Base-by-base conservation (phyloP, 1,140 invertebrate genomes). In the Hyles euphorbiae region DNA sequence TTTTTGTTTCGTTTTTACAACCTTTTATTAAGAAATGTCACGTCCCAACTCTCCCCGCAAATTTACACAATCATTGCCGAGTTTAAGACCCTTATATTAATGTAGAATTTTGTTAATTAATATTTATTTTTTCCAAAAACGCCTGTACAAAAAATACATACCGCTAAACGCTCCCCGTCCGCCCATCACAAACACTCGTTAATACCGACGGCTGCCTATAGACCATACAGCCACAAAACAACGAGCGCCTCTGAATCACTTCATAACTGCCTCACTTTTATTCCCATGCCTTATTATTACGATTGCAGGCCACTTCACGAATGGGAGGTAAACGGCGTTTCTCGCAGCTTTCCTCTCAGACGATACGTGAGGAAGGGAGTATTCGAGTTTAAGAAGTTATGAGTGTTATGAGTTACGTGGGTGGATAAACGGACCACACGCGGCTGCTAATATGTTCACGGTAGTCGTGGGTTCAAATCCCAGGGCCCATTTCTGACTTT, bases 161-260 rank as follows among this genome's bases (percentile, higher is more conserved):
- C 22, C 22, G 22, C 22, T 22, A 22, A 22, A 32, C 48, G 48
- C 48, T 50, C 22, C 22, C 22, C 22, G 22, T 50, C 7, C 48
- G 48, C 48, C 34, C 40, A 34, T 12, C 53, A 52, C 43, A 11
- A 12, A 56, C 53, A 57, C 45, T 45, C 49, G n/a, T 62, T 68
- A 65, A 70, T 72, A 65, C 53, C 54, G 56, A 34, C 61, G 60
- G 22, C 1, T 22, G 1, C 2, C 22, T 50, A 59, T 62, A 44
- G 55, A 48, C 56, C 57, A 71, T 68, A 63, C 71, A 72, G 67
- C 63, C 74, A 74, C 69, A 77, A 73, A 71, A 65, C 68, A 70
- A 65, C 52, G 5, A 53, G 63, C 49, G 53, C 61, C 63, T 67
- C 72, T 77, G 65, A 72, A 74, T 66, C 64, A 65, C 61, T 71